These are phyloP conservation scores for Lysandra bellargus DNA, from an alignment of 2,888 invertebrate genomes.

Conservation along the genomic window DNA sequence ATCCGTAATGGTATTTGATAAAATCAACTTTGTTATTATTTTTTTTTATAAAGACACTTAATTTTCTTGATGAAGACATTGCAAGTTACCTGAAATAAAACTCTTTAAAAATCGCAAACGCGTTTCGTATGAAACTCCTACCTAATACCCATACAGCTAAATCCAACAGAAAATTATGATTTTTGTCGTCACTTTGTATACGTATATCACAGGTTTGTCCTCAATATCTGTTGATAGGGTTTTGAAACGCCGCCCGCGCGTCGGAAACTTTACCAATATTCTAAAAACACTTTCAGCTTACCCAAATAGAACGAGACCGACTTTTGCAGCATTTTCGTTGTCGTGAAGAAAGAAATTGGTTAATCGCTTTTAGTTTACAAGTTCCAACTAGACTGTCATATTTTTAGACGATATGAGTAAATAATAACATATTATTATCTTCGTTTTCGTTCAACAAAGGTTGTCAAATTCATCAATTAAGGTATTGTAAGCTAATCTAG, in stretches of 20 bases:
- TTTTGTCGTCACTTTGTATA: not conserved
- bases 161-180: not conserved
- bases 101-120: not conserved
- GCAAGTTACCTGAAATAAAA: not conserved
- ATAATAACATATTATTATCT: too few species aligned
- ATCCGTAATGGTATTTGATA: too few species aligned
- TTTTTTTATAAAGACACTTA: too few species aligned
- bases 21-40: too few species aligned
- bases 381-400: too few species aligned
- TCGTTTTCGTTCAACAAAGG: too few species aligned
- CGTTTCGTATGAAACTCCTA: not conserved
- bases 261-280: not conserved
- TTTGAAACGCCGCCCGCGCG: conserved; percentile 6
- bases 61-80: too few species aligned
- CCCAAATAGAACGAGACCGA: not conserved
- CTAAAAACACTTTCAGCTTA: not conserved
- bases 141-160: not conserved
- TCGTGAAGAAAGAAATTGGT: not conserved
- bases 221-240: conserved; percentile 4
- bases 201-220: conserved; percentile 16
- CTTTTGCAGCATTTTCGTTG: not conserved
- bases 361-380: not conserved
- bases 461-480: too few species aligned
- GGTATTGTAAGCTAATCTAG: too few species aligned
- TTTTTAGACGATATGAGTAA: too few species aligned